phyloP scores from a whole-genome alignment of 2,888 invertebrate genomes.

The Drosophila kanekoi region DNA sequence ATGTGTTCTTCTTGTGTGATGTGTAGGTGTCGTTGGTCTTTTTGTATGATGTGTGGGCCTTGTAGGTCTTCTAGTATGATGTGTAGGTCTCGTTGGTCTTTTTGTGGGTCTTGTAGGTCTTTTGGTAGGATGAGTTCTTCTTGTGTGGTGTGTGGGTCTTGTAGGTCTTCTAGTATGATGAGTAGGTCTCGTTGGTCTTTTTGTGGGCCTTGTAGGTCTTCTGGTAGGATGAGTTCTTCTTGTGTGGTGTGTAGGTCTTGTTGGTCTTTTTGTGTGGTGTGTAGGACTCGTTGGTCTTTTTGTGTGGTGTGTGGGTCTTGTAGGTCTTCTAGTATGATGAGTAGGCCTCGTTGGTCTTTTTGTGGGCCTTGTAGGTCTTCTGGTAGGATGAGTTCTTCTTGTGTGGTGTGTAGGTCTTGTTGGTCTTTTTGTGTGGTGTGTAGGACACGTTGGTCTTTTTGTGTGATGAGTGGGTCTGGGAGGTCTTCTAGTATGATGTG shows the following conservation, averaged over 20 bases:
- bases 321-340: neutral
- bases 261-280: neutral
- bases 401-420: too few species aligned
- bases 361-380: too few species aligned
- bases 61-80: too few species aligned
- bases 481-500: neutral
- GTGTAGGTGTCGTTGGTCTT: neutral
- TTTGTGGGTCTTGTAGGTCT: neutral
- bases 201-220: slow-evolving; percentile 2
- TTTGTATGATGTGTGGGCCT: too few species aligned
- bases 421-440: too few species aligned
- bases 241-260: neutral
- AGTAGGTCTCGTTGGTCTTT: neutral
- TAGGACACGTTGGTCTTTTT: neutral
- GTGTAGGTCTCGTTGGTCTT: neutral
- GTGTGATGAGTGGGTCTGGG: neutral
- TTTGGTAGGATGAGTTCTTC: too few species aligned
- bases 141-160: neutral
- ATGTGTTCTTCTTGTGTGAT: neutral
- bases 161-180: neutral
- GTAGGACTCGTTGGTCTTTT: neutral
- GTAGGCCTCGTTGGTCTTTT: slow-evolving; percentile 1
- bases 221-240: too few species aligned
- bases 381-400: neutral
- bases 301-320: neutral